A percentile compares a stretch with the other conserved stretches of the same genome.
phyloP scores from a whole-genome alignment of 1,140 invertebrate species.

The Apolygus lucorum region DNA sequence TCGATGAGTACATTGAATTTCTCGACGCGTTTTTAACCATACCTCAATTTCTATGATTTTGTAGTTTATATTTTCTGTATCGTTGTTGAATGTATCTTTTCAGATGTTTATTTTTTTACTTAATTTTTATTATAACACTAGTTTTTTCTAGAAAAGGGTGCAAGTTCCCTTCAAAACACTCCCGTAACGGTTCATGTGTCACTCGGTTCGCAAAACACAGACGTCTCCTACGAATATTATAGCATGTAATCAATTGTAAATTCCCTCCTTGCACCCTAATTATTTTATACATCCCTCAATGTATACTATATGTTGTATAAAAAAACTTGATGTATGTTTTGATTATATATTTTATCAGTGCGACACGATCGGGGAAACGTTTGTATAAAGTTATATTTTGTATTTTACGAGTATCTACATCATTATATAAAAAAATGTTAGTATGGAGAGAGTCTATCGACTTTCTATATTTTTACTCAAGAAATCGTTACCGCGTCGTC shows the following conservation, averaged over 20 bases:
- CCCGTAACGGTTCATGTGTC: too few species aligned
- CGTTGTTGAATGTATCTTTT: background rate
- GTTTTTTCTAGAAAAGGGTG: background rate
- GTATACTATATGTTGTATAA: background rate
- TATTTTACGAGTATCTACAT: too few species aligned
- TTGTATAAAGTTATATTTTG: too few species aligned
- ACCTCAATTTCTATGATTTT: background rate
- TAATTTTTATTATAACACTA: background rate
- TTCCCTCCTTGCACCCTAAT: background rate
- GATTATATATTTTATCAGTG: background rate
- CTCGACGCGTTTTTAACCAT: background rate
- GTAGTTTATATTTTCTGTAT: background rate
- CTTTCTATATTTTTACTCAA: background rate
- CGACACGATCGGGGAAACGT: too few species aligned
- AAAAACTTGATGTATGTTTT: background rate
- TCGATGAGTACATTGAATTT: background rate
- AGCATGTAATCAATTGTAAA: too few species aligned
- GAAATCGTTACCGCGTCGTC: slow-evolving; percentile 1
- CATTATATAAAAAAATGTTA: background rate
- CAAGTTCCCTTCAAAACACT: background rate
- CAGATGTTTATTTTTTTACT: background rate
- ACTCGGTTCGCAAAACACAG: too few species aligned
- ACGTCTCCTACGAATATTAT: too few species aligned
- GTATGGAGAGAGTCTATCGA: slow-evolving; percentile 10
- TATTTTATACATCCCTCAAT: background rate